These are phyloP conservation scores for Silurus meridionalis DNA, from an alignment of 2,113 vertebrate genomes.

Conservation along the genomic window DNA sequence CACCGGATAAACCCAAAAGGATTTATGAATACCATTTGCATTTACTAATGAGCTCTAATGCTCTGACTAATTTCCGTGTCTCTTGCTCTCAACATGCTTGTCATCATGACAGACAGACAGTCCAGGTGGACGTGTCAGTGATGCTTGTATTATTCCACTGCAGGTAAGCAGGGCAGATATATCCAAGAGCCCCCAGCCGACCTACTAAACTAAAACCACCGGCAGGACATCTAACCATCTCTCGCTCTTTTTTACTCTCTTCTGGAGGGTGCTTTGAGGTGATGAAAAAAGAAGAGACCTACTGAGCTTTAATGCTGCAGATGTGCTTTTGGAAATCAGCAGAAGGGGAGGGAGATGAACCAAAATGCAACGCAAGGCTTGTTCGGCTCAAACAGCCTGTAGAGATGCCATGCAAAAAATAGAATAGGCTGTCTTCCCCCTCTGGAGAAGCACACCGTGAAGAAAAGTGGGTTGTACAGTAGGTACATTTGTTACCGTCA, in stretches of 20 bases:
- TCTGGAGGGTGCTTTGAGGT: not conserved
- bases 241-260: not conserved
- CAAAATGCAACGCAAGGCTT: not conserved
- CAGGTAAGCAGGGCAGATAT: constrained; percentile 30
- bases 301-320: constrained; percentile 20
- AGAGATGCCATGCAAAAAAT: constrained; percentile 8
- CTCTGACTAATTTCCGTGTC: constrained; percentile 4
- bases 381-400: constrained; percentile 10
- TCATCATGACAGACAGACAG: not conserved
- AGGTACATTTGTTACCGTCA: constrained; percentile 23
- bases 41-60: not conserved
- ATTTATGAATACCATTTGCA: not conserved
- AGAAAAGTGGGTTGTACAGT: constrained; percentile 26
- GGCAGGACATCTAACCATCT: constrained; percentile 3
- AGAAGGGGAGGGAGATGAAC: not conserved
- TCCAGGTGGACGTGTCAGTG: constrained; percentile 26
- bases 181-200: not conserved
- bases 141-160: constrained; percentile 13
- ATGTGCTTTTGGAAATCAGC: not conserved
- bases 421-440: constrained; percentile 4
- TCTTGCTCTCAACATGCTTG: constrained; percentile 4
- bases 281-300: constrained; percentile 26
- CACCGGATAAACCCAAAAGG: not conserved
- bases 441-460: not conserved
- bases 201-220: constrained; percentile 37